Percentiles rank a stretch among this genome's conserved stretches.
phyloP scores from a whole-genome alignment of 2,888 invertebrate species.

The Lepidocyrtinus sp. region DNA sequence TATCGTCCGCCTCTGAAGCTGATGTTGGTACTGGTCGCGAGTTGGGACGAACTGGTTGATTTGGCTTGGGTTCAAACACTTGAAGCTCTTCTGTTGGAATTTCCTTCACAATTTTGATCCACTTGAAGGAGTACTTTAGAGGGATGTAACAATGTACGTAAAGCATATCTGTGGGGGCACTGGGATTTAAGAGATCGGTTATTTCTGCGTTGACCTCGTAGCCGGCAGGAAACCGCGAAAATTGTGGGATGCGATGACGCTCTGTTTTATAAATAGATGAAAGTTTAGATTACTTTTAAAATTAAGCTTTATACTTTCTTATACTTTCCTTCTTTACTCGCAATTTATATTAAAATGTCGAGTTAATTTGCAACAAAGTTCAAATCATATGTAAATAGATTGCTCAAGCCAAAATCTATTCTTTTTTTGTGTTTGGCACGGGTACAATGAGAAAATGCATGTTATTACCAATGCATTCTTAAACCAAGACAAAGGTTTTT shows the following conservation, averaged over 20 bases:
- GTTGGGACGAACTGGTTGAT: not conserved
- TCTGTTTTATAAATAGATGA: conserved; percentile 45
- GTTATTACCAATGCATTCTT: too few species aligned
- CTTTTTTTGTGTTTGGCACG: too few species aligned
- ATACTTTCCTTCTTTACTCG: too few species aligned
- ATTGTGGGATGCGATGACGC: conserved; percentile 61
- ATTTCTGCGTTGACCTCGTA: conserved; percentile 66
- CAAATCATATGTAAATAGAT: too few species aligned
- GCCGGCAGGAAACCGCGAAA: conserved; percentile 64
- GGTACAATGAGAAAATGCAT: too few species aligned
- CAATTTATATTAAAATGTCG: too few species aligned
- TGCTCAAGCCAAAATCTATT: too few species aligned
- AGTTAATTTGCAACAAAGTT: too few species aligned
- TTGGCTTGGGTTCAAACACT: conserved; percentile 33
- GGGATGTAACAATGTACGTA: conserved; percentile 66
- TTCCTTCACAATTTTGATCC: conserved; percentile 64
- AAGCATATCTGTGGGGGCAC: conserved; percentile 48
- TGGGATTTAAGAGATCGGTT: conserved; percentile 59
- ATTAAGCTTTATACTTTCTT: too few species aligned
- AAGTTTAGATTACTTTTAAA: not conserved
- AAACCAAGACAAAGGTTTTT: too few species aligned
- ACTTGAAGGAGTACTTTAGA: conserved; percentile 65
- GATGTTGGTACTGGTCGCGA: conserved; percentile 21
- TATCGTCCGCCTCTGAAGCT: not conserved
- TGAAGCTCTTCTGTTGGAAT: conserved; percentile 55